Evolutionary conservation across 2,888 invertebrate species (phyloP).

Genomic region (Caenorhabditis doughertyi): DNA sequence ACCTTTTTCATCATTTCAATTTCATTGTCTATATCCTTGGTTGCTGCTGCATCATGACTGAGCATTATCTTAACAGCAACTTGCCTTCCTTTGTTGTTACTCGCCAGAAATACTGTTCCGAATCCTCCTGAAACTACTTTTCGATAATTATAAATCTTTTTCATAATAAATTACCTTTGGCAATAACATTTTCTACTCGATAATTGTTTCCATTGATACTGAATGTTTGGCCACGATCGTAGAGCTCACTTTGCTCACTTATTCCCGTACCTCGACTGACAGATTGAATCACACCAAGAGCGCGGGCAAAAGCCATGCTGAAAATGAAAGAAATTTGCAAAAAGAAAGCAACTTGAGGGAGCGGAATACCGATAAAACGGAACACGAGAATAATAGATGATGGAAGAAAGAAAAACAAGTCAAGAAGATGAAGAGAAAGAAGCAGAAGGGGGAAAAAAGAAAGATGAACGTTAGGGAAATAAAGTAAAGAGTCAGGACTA

Average conservation of each 20-base stretch:
- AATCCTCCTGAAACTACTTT: conserved; percentile 45
- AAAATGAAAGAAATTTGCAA: neutral
- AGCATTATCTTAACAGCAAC: conserved; percentile 61
- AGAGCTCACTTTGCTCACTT: conserved; percentile 59
- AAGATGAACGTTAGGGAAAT: too few relatives aligned
- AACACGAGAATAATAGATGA: neutral
- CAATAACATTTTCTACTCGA: conserved; percentile 62
- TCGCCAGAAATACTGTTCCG: conserved; percentile 61
- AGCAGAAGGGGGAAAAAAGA: neutral
- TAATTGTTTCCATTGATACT: conserved; percentile 57
- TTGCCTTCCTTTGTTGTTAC: conserved; percentile 47
- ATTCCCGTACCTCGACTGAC: conserved; percentile 57
- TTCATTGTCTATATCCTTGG: conserved; percentile 61
- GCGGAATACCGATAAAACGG: conserved; percentile 27
- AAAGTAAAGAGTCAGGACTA: too few relatives aligned
- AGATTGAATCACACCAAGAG: conserved; percentile 67
- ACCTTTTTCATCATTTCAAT: conserved; percentile 58
- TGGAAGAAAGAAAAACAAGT: neutral
- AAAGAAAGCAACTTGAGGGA: neutral
- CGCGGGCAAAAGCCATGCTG: conserved; percentile 66
- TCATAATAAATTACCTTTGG: conserved; percentile 35
- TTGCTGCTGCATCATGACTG: conserved; percentile 60
- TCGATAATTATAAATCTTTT: neutral
- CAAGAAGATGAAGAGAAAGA: neutral
- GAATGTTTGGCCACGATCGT: conserved; percentile 62